Base-by-base conservation (phyloP, 2,797 vertebrate genomes). In the Hoplostethus atlanticus region DNA sequence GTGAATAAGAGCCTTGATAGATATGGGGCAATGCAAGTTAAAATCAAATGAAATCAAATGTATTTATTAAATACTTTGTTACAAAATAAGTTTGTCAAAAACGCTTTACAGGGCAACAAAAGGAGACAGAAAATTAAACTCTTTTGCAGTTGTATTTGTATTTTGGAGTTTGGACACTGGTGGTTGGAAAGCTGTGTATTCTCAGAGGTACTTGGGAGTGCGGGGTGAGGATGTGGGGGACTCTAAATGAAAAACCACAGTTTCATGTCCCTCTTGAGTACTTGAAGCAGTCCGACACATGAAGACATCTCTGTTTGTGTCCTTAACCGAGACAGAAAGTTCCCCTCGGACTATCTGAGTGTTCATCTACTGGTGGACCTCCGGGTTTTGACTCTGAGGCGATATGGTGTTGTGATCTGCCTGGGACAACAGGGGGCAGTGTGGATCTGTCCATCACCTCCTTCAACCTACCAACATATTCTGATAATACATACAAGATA, bases 361-460 rank as follows among this genome's bases (percentile, higher is more conserved):
- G 17, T 10, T 38, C 15, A 48, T 40, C 30, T 12, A 25, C 38
- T 28, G 16, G 5, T 50, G 34, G 6, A 28, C 34, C 11, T n/a
- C 5, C 16, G 53, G 48, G 25, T n/a, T 47, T 44, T 38, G 31
- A 46, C 40, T 50, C 50, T 28, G 0, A 60, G 28, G 42, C 10
- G 16, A 13, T n/a, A 1, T 15, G 13, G 48, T 89, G 89, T 60
- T 57, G 73, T 84, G 55, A 72, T 65, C 52, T 34, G 38, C 72
- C n/a, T 77, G 46, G 68, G 71, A 84, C 92, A 87, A 91, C 83
- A 93, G 92, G 91, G 91, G 92, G 92, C 91, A 92, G 92, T 93
- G 79, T 93, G 88, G 85, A 31, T 89, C 86, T 89, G 79, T 84
- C 76, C 68, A 68, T 85, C 54, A 64, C 56, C 53, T 73, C 34